Conservation (phyloP, 92 coral and sea anemone species). For the Porites rus region DNA sequence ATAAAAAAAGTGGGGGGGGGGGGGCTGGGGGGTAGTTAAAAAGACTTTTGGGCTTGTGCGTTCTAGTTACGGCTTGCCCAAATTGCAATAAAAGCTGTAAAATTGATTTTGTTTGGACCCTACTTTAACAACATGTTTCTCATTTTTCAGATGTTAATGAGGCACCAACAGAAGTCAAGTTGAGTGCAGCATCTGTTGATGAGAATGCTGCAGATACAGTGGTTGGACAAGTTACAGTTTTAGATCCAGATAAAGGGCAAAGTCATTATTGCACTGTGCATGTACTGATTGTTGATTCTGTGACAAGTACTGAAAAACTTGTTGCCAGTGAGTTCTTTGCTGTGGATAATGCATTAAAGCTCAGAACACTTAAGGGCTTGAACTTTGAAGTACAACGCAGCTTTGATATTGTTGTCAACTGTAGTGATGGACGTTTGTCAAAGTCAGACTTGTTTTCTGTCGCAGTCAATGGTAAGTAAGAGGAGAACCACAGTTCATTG, state of each 20-base stretch:
- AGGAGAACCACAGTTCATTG: background rate
- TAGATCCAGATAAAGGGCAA: constrained; percentile 88
- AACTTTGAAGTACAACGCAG: constrained; percentile 71
- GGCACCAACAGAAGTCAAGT: constrained; percentile 63
- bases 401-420: constrained; percentile 56
- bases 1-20: too few species aligned
- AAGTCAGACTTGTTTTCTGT: constrained; percentile 62
- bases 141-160: constrained; percentile 82
- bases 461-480: constrained; percentile 61
- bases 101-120: too few species aligned
- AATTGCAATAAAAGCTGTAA: too few species aligned
- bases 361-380: constrained; percentile 68
- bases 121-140: too few species aligned
- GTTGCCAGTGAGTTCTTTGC: constrained; percentile 51
- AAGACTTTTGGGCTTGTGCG: too few species aligned
- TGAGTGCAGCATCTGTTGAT: constrained; percentile 46
- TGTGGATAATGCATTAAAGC: constrained; percentile 54
- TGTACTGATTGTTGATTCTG: constrained; percentile 12
- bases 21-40: too few species aligned
- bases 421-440: constrained; percentile 65
- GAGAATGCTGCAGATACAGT: constrained; percentile 77
- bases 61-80: too few species aligned
- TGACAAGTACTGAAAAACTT: constrained; percentile 5
- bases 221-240: constrained; percentile 74
- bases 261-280: constrained; percentile 75